These are phyloP conservation scores for Smutsia gigantea DNA, from an alignment of 2,797 vertebrate species.

Conservation along the genomic window DNA sequence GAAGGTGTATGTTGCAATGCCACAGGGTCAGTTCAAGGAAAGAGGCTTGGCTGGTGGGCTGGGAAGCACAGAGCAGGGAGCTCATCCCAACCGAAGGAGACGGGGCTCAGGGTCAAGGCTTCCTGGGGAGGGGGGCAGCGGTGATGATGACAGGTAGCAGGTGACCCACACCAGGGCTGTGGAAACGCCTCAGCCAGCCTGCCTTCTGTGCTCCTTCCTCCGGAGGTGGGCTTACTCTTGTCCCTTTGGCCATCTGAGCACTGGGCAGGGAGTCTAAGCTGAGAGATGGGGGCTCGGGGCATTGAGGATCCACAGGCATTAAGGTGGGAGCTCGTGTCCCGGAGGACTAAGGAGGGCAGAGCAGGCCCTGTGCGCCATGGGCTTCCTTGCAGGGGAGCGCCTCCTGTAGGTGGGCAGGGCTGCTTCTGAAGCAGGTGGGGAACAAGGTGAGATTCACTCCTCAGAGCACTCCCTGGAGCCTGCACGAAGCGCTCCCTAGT, in stretches of 20 bases:
- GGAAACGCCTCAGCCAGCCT: accelerated
- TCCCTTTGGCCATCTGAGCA: not conserved
- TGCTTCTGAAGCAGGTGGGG: not conserved
- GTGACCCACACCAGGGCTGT: accelerated
- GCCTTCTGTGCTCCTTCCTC: not conserved
- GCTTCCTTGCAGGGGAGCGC: not conserved
- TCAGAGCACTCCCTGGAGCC: not conserved
- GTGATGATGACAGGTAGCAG: accelerated
- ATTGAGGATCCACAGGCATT: not conserved
- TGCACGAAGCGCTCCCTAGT: accelerated
- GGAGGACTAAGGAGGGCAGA: not conserved
- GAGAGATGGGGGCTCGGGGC: not conserved
- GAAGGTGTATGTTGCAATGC: accelerated
- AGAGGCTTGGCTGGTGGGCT: not conserved
- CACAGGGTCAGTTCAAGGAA: not conserved
- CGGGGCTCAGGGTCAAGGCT: too few relatives aligned
- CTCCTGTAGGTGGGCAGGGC: not conserved
- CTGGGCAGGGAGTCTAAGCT: not conserved
- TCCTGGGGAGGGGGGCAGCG: not conserved
- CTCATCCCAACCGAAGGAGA: not conserved
- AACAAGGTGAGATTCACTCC: not conserved
- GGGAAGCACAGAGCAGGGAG: not conserved
- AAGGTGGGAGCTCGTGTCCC: not conserved
- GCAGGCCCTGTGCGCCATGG: accelerated
- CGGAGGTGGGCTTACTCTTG: accelerated